Percentiles rank a stretch among this genome's conserved stretches.
These are phyloP conservation scores for Syngnathus rostellatus DNA, from an alignment of 2,797 vertebrate species.

Conservation along the genomic window DNA sequence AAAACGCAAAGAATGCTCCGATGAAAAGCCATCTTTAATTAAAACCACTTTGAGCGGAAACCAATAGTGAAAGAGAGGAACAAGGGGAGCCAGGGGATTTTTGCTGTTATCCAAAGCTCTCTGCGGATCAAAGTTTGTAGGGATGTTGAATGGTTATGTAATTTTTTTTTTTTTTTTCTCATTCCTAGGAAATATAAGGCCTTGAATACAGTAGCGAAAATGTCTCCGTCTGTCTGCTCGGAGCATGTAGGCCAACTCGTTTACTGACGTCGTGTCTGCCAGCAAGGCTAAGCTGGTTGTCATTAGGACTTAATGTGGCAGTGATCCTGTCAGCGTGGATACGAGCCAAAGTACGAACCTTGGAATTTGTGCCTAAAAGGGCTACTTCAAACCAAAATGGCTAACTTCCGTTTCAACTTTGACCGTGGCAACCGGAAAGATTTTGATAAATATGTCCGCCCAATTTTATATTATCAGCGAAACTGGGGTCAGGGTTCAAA, in stretches of 20 bases:
- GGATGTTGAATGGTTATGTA: slow-evolving; percentile 56
- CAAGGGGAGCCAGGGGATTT: slow-evolving; percentile 47
- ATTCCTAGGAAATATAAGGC: slow-evolving; percentile 40
- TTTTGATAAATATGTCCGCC: too few species aligned
- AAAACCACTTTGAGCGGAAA: slow-evolving; percentile 62
- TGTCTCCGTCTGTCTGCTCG: slow-evolving; percentile 41
- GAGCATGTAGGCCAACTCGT: slow-evolving; percentile 60
- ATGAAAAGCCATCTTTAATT: slow-evolving; percentile 61
- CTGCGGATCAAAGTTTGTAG: slow-evolving; percentile 52
- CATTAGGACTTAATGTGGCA: slow-evolving; percentile 72
- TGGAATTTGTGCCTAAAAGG: not conserved
- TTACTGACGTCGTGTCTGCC: slow-evolving; percentile 70
- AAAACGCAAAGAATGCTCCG: slow-evolving; percentile 40
- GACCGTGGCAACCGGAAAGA: too few species aligned
- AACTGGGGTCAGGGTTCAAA: too few species aligned
- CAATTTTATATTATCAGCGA: too few species aligned
- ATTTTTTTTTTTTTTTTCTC: slow-evolving; percentile 40
- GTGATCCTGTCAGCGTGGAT: slow-evolving; percentile 68
- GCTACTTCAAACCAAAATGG: too few species aligned
- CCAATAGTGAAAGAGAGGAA: slow-evolving; percentile 40
- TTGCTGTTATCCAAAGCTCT: slow-evolving; percentile 52
- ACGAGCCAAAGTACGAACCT: not conserved
- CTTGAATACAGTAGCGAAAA: slow-evolving; percentile 20
- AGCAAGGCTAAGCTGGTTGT: slow-evolving; percentile 73
- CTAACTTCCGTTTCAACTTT: not conserved